A percentile compares a stretch with the other conserved stretches of the same genome.
phyloP scores from a whole-genome alignment of 2,888 invertebrate species.

The Agrochola circellaris region DNA sequence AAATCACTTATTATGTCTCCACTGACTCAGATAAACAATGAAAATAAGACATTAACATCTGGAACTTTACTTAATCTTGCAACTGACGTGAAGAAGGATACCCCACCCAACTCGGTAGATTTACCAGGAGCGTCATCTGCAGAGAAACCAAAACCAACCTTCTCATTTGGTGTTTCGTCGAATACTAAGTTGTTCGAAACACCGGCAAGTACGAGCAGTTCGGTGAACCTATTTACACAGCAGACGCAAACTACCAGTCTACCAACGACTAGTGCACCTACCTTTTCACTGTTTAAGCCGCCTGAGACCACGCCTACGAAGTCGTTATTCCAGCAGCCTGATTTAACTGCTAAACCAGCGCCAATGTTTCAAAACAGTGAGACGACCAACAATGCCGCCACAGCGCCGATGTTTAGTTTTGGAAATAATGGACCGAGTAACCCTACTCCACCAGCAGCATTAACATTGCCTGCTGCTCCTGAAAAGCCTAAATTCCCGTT shows the following conservation, averaged over 20 bases:
- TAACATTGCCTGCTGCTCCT: conserved; percentile 50
- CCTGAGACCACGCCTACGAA: conserved; percentile 59
- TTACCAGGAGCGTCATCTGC: conserved; percentile 17
- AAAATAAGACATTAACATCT: conserved; percentile 24
- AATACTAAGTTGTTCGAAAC: conserved; percentile 67
- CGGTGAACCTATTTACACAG: conserved; percentile 61
- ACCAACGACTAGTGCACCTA: conserved; percentile 55
- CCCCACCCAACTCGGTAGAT: conserved; percentile 11
- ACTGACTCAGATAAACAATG: conserved; percentile 22
- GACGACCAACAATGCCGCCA: conserved; percentile 41
- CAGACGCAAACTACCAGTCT: conserved; percentile 29
- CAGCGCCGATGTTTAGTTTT: conserved; percentile 78
- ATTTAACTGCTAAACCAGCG: conserved; percentile 53
- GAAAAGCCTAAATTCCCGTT: conserved; percentile 82
- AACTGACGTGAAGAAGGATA: conserved; percentile 40
- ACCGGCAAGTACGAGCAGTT: conserved; percentile 53
- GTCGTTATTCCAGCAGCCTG: conserved; percentile 70
- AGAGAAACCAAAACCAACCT: conserved; percentile 58
- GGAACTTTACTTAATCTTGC: conserved; percentile 19
- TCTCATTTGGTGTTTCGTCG: conserved; percentile 67
- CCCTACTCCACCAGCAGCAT: conserved; percentile 48
- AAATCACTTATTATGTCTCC: conserved; percentile 22
- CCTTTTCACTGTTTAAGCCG: conserved; percentile 69
- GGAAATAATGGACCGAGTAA: conserved; percentile 66
- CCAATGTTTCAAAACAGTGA: conserved; percentile 65